A percentile compares a stretch with the other conserved stretches of the same genome.
These are phyloP conservation scores for Drosophila eohydei DNA, from an alignment of 2,888 invertebrate species.

Conservation along the genomic window DNA sequence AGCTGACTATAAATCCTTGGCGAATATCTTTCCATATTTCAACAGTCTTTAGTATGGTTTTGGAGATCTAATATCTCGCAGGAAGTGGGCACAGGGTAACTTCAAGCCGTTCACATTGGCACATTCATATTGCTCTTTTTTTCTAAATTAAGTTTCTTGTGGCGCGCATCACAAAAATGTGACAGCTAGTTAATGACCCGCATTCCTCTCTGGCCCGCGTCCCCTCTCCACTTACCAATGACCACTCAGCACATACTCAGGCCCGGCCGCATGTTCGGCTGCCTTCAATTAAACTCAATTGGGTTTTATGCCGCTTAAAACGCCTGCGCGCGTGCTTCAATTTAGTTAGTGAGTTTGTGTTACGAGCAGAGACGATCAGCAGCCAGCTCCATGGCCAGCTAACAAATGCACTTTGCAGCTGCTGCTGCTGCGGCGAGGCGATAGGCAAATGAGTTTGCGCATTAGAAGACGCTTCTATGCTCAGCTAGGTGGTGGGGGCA, in stretches of 20 bases:
- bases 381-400: constrained; percentile 41
- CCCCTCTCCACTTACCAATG: constrained; percentile 1
- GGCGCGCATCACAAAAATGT: constrained; percentile 68
- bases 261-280: constrained; percentile 32
- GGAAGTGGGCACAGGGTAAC: neutral
- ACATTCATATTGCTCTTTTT: constrained; percentile 13
- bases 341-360: constrained; percentile 57
- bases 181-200: constrained; percentile 70
- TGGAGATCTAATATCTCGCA: no score
- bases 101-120: neutral
- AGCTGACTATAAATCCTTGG: neutral
- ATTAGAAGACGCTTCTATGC: constrained; percentile 51
- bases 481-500: neutral
- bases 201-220: constrained; percentile 9
- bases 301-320: constrained; percentile 66
- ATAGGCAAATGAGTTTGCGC: constrained; percentile 76
- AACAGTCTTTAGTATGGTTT: no score
- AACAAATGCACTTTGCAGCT: constrained; percentile 69
- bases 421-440: constrained; percentile 42
- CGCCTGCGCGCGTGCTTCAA: constrained; percentile 79
- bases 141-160: constrained; percentile 61
- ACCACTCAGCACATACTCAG: constrained; percentile 10
- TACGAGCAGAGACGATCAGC: constrained; percentile 15
- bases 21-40: no score
- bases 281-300: constrained; percentile 79